Base-by-base conservation (phyloP, 1,140 invertebrate species). In the Musca vetustissima region DNA sequence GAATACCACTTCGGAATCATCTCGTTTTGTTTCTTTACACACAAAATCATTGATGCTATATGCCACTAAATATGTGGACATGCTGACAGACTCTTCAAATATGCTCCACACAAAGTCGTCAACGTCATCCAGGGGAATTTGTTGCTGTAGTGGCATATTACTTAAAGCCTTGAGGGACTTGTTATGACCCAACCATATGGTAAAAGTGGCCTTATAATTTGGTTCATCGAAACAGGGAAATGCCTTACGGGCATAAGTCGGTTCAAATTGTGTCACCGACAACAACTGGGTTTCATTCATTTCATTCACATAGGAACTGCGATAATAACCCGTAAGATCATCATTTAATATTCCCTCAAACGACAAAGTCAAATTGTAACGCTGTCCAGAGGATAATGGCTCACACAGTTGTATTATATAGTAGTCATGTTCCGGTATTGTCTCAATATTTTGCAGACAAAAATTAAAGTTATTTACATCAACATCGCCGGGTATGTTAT, bases 171-270 rank as follows among this genome's bases (percentile, higher is more conserved):
- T 89, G 75, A 89, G 89, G 7, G 87, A 85, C 55, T 86, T 83
- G 43, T 87, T 82, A 70, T 91, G 88, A 1, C 88, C 89, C 25
- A 98, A 81, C 15, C 84, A 89, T 13, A 98, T 87, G 24, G 84
- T 84, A 78, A 96, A 98, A 6, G 86, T 91, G 0, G 96, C 93
- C 80, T 98, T 98, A 75, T 95, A 88, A 4, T 85, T 86, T 0
- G 97, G 97, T 77, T 98, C 97, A 79, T 98, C 97, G 78, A 98
- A 97, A 83, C 96, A 98, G 0, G 96, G 96, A 80, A 98, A 98
- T 1, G 92, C 95, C 64, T 90, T 86, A 65, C 96, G 87, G 0
- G 96, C 96, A 71, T 93, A 88, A 0, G 89, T 93, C 0, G 94
- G 86, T 78, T 98, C 91, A 75, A 98, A 96, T 77, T 98, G 95